These are phyloP conservation scores for Psylliodes chrysocephalus DNA, from an alignment of 2,888 invertebrate species.

Conservation along the genomic window DNA sequence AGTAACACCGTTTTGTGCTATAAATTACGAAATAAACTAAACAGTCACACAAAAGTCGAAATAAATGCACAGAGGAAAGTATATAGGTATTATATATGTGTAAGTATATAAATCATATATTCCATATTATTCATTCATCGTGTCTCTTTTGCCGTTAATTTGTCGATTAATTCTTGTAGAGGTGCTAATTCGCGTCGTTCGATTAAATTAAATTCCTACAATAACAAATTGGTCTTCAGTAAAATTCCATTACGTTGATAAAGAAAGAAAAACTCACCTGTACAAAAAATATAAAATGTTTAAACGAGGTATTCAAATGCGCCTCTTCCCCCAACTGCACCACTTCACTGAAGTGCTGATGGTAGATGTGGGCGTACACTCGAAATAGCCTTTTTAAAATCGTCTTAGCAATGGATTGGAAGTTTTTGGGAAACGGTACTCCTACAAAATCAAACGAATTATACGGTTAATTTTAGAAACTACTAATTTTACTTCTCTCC, in stretches of 20 bases:
- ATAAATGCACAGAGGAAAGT: constrained; percentile 26
- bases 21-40: constrained; percentile 5
- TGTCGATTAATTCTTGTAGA: constrained; percentile 96
- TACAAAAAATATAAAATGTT: constrained; percentile 81
- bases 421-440: constrained; percentile 98
- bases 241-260: too few relatives aligned
- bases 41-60: constrained; percentile 20
- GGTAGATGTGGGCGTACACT: constrained; percentile 99
- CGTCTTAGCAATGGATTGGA: constrained; percentile 95
- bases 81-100: constrained; percentile 3
- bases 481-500: too few relatives aligned
- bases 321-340: constrained; percentile 98
- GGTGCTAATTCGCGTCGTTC: constrained; percentile 97
- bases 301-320: constrained; percentile 98
- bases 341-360: constrained; percentile 98
- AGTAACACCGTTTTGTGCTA: neutral
- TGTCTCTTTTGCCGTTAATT: constrained; percentile 89
- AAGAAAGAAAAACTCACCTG: constrained; percentile 34
- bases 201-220: constrained; percentile 96
- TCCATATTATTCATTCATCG: too few relatives aligned
- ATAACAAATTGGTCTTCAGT: constrained; percentile 45
- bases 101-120: neutral
- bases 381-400: constrained; percentile 97
- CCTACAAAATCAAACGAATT: constrained; percentile 74
- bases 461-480: too few relatives aligned